Percentiles rank a stretch among this genome's conserved stretches.
Conservation (phyloP, 2,888 invertebrate species). For the Pyrrhia umbra region DNA sequence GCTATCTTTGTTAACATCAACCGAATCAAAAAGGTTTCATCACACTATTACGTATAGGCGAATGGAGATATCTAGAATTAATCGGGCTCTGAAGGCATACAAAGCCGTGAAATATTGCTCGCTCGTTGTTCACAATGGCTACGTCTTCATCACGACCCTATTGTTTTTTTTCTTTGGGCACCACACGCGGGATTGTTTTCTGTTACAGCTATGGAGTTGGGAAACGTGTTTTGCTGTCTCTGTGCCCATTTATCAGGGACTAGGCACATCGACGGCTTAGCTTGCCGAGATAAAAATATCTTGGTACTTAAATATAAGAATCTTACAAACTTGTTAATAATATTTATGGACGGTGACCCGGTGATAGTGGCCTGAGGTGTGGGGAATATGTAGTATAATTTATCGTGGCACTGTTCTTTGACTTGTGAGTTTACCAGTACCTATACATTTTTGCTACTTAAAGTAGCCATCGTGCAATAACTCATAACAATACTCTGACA, state of each 20-base stretch:
- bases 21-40: conserved; percentile 87
- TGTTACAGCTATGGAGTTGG: conserved; percentile 81
- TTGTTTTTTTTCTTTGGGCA: conserved; percentile 88
- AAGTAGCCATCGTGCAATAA: background rate
- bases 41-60: conserved; percentile 85
- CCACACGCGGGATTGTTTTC: conserved; percentile 87
- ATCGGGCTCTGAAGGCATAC: conserved; percentile 87
- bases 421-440: conserved; percentile 1
- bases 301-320: conserved; percentile 61
- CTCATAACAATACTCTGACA: background rate
- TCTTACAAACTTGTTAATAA: conserved; percentile 65
- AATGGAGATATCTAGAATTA: conserved; percentile 90
- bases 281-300: conserved; percentile 69
- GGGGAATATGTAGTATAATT: conserved; percentile 39
- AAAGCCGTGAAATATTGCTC: conserved; percentile 89
- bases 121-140: conserved; percentile 89
- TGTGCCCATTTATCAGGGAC: conserved; percentile 78
- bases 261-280: conserved; percentile 67
- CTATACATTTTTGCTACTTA: background rate
- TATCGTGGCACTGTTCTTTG: conserved; percentile 39
- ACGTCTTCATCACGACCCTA: conserved; percentile 90
- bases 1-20: conserved; percentile 76
- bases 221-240: conserved; percentile 84
- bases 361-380: conserved; percentile 50
- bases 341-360: conserved; percentile 62